Conservation (phyloP, 2,888 invertebrate genomes). For the Melanchra persicariae region DNA sequence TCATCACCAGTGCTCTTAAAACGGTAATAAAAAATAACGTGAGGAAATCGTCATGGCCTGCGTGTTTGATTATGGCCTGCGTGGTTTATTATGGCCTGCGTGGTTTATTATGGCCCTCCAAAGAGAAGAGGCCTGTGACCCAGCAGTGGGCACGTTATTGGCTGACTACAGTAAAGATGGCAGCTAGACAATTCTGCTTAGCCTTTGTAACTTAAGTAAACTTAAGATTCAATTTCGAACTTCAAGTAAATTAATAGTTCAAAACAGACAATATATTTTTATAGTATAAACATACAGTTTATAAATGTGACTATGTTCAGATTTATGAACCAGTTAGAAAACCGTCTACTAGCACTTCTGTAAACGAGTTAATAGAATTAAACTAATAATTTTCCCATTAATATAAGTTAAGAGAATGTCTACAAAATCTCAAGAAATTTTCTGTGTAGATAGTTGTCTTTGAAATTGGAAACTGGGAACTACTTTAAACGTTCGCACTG, state of each 20-base stretch:
- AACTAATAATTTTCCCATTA: constrained; percentile 39
- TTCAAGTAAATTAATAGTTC: constrained; percentile 18
- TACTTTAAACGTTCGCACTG: constrained; percentile 22
- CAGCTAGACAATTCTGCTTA: neutral
- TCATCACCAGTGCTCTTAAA: too few relatives aligned
- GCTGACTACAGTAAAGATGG: neutral
- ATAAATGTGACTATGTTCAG: constrained; percentile 19
- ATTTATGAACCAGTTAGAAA: constrained; percentile 31
- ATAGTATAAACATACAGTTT: constrained; percentile 22
- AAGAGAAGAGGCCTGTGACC: too few relatives aligned
- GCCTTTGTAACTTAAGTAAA: neutral
- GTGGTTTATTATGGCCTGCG: too few relatives aligned
- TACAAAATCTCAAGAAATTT: constrained; percentile 24
- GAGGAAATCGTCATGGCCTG: too few relatives aligned
- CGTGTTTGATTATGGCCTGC: too few relatives aligned
- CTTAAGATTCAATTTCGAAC: constrained; percentile 10
- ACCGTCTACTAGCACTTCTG: constrained; percentile 19
- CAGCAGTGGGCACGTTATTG: too few relatives aligned
- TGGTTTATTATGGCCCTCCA: too few relatives aligned
- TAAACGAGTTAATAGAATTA: constrained; percentile 29
- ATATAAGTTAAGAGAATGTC: constrained; percentile 33
- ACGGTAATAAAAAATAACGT: too few relatives aligned
- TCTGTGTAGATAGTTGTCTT: constrained; percentile 2
- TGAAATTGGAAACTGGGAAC: constrained; percentile 21
- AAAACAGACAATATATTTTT: neutral